Percentiles rank a stretch among this genome's conserved stretches.
Evolutionary conservation across 2,888 invertebrate genomes (phyloP).

Genomic region (Aradus depressus): DNA sequence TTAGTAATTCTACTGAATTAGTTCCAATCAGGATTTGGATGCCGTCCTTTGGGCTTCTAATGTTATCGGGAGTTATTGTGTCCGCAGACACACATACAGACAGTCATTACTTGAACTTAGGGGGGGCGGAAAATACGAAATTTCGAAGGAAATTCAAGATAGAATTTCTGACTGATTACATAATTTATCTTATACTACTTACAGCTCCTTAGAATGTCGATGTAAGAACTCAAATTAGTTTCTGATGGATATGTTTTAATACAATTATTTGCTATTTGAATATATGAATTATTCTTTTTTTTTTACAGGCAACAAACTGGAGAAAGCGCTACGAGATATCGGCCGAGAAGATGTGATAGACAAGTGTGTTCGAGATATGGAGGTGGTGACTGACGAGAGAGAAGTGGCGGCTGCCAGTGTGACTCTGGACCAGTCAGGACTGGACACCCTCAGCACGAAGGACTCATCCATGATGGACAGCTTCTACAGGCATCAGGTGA

Average conservation of each 20-base stretch:
- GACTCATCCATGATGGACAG: slow-evolving; percentile 24
- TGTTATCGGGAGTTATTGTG: no score
- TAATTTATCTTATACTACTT: no score
- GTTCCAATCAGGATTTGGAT: no score
- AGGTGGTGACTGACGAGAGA: slow-evolving; percentile 63
- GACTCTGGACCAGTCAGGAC: slow-evolving; percentile 45
- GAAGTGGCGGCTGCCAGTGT: slow-evolving; percentile 55
- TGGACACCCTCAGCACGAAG: slow-evolving; percentile 40
- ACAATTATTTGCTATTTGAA: not conserved
- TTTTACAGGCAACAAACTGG: slow-evolving; percentile 56
- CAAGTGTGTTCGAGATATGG: slow-evolving; percentile 62
- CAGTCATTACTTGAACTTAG: no score
- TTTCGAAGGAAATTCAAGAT: no score
- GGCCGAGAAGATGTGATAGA: slow-evolving; percentile 71
- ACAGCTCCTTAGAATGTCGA: no score
- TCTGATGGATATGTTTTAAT: not conserved
- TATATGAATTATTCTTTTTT: not conserved
- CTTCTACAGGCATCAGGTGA: slow-evolving; percentile 24
- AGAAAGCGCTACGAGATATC: slow-evolving; percentile 64
- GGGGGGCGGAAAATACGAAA: no score
- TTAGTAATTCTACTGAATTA: no score
- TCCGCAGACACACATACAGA: no score
- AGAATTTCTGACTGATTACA: no score
- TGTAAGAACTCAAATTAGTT: no score
- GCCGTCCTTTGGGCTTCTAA: no score